Base-by-base conservation (phyloP, 2,888 invertebrate genomes). In the Chirona hameri region DNA sequence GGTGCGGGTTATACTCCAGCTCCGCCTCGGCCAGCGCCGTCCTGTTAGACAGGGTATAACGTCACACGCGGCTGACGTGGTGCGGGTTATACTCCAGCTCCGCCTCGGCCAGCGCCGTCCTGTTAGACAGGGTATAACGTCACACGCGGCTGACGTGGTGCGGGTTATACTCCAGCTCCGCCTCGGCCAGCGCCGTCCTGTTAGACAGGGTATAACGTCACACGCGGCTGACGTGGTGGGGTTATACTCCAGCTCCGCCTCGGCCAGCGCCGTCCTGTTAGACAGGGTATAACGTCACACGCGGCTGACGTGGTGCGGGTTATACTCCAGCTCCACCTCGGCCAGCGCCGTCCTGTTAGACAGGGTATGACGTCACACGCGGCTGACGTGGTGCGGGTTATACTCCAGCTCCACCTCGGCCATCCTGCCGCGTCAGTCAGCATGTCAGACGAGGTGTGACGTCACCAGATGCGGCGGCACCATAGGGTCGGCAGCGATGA, bases 21-120 rank as follows among this genome's bases (percentile, higher is more conserved):
- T 99, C 99, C 0, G 99, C 95, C 90, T 99, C 99, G 9, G 99
- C 99, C 85, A 99, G 88, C 0, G 99, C 99, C 86, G 98, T 97
- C 89, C 96, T 96, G 87, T 14, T 52, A 18, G 18, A 18, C 69
- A 18, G 55, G 55, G 14, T 18, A 14, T 55, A 18, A 55, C 69
- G 18, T 10, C 69, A 69, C 5, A 85, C 90, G 2, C 15, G 55
- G 14, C 55, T 55, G 55, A 55, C 15, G 15, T 18, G 55, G 55
- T 14, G 55, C 18, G 55, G 55, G 15, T 18, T 18, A 55, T 18
- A 90, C 84, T 85, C 69, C 69, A 12, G 10, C 69, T 12, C 14
- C 29, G 21, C 4, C 69, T 14, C 21, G 4, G 21, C 29, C 27
- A 69, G 14, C 69, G 29, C 27, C 12, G 14, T 29, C 29, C 14